Percentiles rank a stretch among this genome's conserved stretches.
These are phyloP conservation scores for Tuta absoluta DNA, from an alignment of 2,888 invertebrate genomes.

Conservation along the genomic window DNA sequence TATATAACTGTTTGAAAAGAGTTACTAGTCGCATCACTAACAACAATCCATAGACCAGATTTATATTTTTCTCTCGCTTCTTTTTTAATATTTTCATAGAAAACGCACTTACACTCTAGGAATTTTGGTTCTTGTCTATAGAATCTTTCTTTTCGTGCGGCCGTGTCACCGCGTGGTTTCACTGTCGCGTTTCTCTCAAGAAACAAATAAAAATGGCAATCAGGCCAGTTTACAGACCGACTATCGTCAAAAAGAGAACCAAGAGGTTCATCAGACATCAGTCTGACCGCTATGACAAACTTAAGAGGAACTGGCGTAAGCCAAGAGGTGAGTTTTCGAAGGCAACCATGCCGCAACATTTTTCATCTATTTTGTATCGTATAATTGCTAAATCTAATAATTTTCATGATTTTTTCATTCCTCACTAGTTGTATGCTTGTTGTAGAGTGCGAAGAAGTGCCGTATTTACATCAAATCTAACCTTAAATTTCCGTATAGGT, in stretches of 20 bases:
- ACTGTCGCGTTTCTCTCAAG: constrained; percentile 65
- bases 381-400: background rate
- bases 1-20: constrained; percentile 57
- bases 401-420: background rate
- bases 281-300: constrained; percentile 97
- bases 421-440: background rate
- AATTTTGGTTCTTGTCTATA: constrained; percentile 70
- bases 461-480: constrained; percentile 34
- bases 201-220: constrained; percentile 88
- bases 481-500: background rate
- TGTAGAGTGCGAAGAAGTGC: background rate
- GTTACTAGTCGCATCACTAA: background rate
- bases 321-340: constrained; percentile 87
- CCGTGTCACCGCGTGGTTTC: constrained; percentile 81
- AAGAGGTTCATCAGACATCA: constrained; percentile 99
- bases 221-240: constrained; percentile 93
- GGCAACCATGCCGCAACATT: constrained; percentile 1
- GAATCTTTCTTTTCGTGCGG: constrained; percentile 76
- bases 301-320: constrained; percentile 99
- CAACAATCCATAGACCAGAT: constrained; percentile 39
- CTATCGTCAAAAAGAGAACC: constrained; percentile 97
- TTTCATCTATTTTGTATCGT: background rate
- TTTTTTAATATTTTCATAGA: constrained; percentile 36
- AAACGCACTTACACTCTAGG: constrained; percentile 61
- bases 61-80: constrained; percentile 20